Evolutionary conservation across 1,140 invertebrate species (phyloP).

Genomic region (Drosophila baimaii): DNA sequence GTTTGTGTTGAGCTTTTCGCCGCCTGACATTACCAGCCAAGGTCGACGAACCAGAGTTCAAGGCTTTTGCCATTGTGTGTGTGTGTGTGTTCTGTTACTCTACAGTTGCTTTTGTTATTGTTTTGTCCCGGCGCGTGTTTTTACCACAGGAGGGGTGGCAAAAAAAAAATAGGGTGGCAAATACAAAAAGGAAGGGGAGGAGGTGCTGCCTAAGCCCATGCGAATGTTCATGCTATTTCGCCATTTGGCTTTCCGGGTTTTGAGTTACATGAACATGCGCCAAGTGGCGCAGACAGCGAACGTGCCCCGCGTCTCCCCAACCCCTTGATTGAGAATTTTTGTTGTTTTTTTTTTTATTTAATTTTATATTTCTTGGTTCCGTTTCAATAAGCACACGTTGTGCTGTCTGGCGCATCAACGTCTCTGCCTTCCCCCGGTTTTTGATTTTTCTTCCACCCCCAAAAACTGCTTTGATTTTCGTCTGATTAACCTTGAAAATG

Average conservation of each 20-base stretch:
- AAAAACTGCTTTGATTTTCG: conserved; percentile 14
- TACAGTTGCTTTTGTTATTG: conserved; percentile 23
- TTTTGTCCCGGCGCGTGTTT: conserved; percentile 57
- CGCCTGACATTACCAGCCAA: conserved; percentile 77
- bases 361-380: conserved; percentile 29
- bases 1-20: conserved; percentile 29
- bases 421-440: background rate
- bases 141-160: background rate
- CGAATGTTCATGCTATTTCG: conserved; percentile 72
- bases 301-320: conserved; percentile 47
- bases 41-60: conserved; percentile 89
- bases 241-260: conserved; percentile 77
- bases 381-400: conserved; percentile 54
- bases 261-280: conserved; percentile 73
- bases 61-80: conserved; percentile 60
- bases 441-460: background rate
- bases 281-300: conserved; percentile 52
- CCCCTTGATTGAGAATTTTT: conserved; percentile 47
- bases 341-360: conserved; percentile 6
- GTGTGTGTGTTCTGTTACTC: background rate
- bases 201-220: conserved; percentile 30
- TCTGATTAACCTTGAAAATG: conserved; percentile 67
- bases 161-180: background rate
- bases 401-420: conserved; percentile 18
- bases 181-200: background rate